Evolutionary conservation across 2,113 vertebrate species (phyloP), one percentile per base, ranked within the genome.

Genomic region (Xiphophorus hellerii): DNA sequence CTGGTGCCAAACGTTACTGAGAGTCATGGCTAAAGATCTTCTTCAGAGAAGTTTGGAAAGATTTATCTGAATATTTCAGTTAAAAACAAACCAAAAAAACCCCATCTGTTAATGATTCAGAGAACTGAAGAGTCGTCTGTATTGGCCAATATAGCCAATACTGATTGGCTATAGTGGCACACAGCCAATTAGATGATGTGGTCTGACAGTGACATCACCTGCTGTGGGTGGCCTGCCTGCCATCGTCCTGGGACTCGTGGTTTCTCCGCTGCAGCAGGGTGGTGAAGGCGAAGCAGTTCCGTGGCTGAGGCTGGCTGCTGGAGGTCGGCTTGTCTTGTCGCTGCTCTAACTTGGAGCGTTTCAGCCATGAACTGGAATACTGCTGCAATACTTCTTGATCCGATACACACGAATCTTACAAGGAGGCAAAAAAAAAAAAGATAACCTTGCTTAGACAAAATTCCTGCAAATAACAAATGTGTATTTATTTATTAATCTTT

Each of bases 301-400:
- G 95, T 33, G 84, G 65, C 4, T 42, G 87, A 1, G 81, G 88
- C 14, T 74, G 80, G 5, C 78, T 30, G n/a, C 44, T 63, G 0
- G n/a, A 1, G 0, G 72, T 1, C 0, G 73, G 33, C 68, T 29
- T 73, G 69, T 84, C 78, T 17, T 68, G 66, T 64, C 30, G 71
- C 33, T 14, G 81, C 4, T 92, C 92, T 65, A 86, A 69, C 79
- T 90, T 96, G 39, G 73, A 29, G 83, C 95, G 95, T 93, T 99
- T 99, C 30, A 85, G 69, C 66, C 76, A 86, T 61, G 94, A 91
- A 80, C 91, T 84, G 0, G 94, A 94, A 86, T 99, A 99, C 76
- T 97, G 97, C 69, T 82, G 92, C 77, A 99, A 82, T n/a, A 99
- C 84, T 9, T 97, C 96, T 65, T 95, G 94, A 74, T 99, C 97